A percentile compares a stretch with the other conserved stretches of the same genome.
phyloP scores from a whole-genome alignment of 2,888 invertebrate species.

The Bugulina stolonifera region DNA sequence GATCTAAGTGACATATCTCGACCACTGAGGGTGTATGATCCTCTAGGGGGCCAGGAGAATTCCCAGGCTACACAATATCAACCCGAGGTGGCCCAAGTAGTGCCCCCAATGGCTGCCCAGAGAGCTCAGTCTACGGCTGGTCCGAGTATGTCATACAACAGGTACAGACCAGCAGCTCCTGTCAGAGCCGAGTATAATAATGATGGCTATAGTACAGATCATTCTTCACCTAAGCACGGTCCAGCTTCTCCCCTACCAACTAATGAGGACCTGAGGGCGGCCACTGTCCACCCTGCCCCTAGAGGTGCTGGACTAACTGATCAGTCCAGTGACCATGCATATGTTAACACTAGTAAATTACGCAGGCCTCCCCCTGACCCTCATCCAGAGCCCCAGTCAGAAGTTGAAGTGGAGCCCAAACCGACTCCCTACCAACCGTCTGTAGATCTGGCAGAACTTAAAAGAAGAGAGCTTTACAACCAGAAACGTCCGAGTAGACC shows the following conservation, averaged over 20 bases:
- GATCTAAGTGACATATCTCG: slow-evolving; percentile 3
- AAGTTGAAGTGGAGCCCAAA: neutral
- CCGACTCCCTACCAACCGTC: neutral
- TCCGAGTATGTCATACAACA: neutral
- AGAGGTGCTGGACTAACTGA: neutral
- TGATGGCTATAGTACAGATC: slow-evolving; percentile 19
- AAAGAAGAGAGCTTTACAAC: slow-evolving; percentile 1
- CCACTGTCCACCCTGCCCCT: neutral
- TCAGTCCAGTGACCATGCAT: neutral
- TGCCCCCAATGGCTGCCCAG: neutral
- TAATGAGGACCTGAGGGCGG: neutral
- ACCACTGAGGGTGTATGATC: neutral
- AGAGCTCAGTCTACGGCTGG: neutral
- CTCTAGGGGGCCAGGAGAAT: neutral
- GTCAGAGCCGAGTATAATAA: slow-evolving; percentile 3
- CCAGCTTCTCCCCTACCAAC: neutral
- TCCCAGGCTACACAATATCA: neutral
- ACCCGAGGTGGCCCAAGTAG: neutral
- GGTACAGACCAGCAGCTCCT: neutral
- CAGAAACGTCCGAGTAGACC: neutral
- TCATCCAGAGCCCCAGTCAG: neutral
- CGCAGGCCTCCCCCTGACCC: neutral
- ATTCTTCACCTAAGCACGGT: neutral
- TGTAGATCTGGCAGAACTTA: neutral
- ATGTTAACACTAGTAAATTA: neutral